These are phyloP conservation scores for Resseliella maxima DNA, from an alignment of 2,888 invertebrate species.

Conservation along the genomic window DNA sequence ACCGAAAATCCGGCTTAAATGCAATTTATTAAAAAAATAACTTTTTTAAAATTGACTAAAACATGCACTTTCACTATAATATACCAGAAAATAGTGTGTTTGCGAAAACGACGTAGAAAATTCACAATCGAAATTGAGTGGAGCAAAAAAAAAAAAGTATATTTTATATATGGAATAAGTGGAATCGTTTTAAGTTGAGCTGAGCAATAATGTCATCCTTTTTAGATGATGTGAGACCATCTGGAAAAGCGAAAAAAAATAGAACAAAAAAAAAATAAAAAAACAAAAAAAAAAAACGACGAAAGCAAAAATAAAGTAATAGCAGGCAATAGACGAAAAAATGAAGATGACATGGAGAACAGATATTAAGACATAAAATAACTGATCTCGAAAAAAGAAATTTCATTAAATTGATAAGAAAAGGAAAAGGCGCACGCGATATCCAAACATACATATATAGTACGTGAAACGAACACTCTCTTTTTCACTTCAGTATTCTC, in stretches of 20 bases:
- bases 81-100: neutral
- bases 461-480: neutral
- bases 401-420: slow-evolving; percentile 53
- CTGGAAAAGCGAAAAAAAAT: neutral
- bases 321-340: neutral
- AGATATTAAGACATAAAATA: slow-evolving; percentile 42
- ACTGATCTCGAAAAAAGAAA: slow-evolving; percentile 33
- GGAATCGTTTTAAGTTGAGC: neutral
- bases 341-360: neutral
- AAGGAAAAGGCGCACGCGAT: no score
- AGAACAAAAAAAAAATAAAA: neutral
- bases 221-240: slow-evolving; percentile 11
- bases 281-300: neutral
- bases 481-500: no score
- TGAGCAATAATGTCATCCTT: slow-evolving; percentile 19
- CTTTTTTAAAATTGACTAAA: neutral
- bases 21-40: neutral
- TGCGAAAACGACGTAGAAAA: neutral
- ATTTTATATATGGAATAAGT: neutral
- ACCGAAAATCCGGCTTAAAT: slow-evolving; percentile 9
- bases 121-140: neutral
- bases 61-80: neutral
- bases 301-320: neutral
- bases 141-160: neutral
- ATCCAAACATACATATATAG: neutral